Percentiles rank a stretch among this genome's conserved stretches.
Conservation (phyloP, 2,797 vertebrate species). For the Mareca strepera region DNA sequence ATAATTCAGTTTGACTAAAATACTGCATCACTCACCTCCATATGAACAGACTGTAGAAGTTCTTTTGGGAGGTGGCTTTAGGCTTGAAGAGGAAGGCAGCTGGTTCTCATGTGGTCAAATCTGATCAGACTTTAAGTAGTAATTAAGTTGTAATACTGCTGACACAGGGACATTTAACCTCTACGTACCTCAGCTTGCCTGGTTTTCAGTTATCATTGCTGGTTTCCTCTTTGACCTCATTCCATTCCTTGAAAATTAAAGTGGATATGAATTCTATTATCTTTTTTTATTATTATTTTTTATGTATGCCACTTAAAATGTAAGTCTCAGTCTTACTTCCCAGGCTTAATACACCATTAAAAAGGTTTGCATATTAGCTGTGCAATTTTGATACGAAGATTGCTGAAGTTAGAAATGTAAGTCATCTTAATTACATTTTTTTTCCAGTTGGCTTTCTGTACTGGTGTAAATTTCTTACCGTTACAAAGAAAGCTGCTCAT, state of each 20-base stretch:
- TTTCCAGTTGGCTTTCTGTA: background rate
- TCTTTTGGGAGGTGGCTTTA: background rate
- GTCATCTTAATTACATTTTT: background rate
- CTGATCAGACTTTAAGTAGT: background rate
- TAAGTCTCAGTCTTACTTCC: background rate
- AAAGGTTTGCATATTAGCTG: background rate
- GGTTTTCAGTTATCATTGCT: background rate
- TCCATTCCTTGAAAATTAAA: background rate
- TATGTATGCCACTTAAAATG: background rate
- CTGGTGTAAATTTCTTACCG: background rate
- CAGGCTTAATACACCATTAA: background rate
- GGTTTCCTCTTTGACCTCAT: background rate
- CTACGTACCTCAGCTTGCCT: background rate
- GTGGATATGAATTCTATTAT: fast-evolving
- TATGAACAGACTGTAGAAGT: background rate
- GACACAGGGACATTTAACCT: background rate
- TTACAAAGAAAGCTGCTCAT: background rate
- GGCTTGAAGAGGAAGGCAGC: background rate
- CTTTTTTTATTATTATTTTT: background rate
- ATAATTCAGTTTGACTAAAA: background rate
- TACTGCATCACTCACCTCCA: background rate
- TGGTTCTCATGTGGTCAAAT: background rate
- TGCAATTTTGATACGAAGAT: background rate
- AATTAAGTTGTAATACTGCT: background rate
- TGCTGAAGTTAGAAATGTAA: background rate